Base-by-base conservation (phyloP, 1,140 invertebrate genomes). In the Drosophila chauvacae region DNA sequence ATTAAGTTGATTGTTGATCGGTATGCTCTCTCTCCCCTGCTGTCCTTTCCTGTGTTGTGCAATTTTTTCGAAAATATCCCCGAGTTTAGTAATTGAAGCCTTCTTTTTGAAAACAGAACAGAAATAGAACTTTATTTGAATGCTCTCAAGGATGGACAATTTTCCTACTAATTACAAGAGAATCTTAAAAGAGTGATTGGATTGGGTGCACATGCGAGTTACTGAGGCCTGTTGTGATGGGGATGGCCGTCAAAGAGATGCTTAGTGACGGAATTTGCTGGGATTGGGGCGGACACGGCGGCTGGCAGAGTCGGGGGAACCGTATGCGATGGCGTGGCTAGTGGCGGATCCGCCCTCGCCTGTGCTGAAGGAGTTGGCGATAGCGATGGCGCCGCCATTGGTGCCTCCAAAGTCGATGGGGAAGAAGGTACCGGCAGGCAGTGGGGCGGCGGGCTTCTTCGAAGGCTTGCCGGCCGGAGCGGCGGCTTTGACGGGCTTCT, bases 291-390 rank as follows among this genome's bases (percentile, higher is more conserved):
- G 91, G 35, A 66, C 84, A 20, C 83, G 90, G 14, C 85, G 74
- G 20, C 70, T 77, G 11, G 71, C 91, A 9, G 90, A 76, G 9
- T 92, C 92, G 18, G 93, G 93, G 28, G 93, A 93, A 30, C 95
- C 95, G 78, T 95, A 96, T 11, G 95, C 95, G 7, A 95, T 95
- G 10, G 95, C 95, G 76, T 95, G 95, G 78, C 95, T 95, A 37
- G 94, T 95, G 42, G 95, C 95, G 0, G 95, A 94, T 23, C 95
- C 95, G 57, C 95, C 94, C 73, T 93, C 94, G 18, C 94, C 95
- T 30, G 94, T 95, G 93, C 95, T 96, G 92, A 94, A 95, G 55
- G 95, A 95, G 91, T 95, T 95, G 51, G 95, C 95, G 42, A 95
- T 94, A 44, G 95, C 95, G 10, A 95, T 95, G n/a, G 94, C 93